phyloP scores from a whole-genome alignment of 1,140 invertebrate species.

The Drosophila nannoptera region DNA sequence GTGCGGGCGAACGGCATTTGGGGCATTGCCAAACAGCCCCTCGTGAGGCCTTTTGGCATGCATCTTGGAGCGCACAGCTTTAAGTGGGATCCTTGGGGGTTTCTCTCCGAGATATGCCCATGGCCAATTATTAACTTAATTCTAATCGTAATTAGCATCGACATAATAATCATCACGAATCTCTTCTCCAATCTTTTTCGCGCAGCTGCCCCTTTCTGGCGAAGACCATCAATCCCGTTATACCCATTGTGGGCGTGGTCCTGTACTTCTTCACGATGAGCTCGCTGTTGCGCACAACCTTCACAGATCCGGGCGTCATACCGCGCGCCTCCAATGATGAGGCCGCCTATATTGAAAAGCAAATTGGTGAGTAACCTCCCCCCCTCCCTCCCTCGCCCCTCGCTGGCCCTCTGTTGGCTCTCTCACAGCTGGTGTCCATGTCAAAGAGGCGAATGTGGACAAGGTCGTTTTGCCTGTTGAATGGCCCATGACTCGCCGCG shows the following conservation, averaged over 20 bases:
- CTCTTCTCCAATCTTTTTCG: slow-evolving; percentile 49
- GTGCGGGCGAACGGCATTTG: slow-evolving; percentile 46
- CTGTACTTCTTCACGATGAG: slow-evolving; percentile 95
- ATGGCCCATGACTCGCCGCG: slow-evolving; percentile 37
- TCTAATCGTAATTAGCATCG: neutral
- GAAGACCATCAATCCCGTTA: slow-evolving; percentile 87
- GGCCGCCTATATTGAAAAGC: slow-evolving; percentile 94
- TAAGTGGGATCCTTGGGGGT: neutral
- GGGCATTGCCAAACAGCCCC: slow-evolving; percentile 52
- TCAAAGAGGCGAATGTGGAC: slow-evolving; percentile 52
- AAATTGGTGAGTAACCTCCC: slow-evolving; percentile 83
- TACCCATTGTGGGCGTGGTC: slow-evolving; percentile 91
- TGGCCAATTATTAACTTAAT: too few relatives aligned
- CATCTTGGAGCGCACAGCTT: slow-evolving; percentile 40
- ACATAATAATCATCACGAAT: neutral
- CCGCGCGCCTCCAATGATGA: slow-evolving; percentile 94
- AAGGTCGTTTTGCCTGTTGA: slow-evolving; percentile 73
- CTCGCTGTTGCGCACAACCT: slow-evolving; percentile 92
- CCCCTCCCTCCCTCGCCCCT: neutral
- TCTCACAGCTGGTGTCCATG: slow-evolving; percentile 38
- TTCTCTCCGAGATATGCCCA: too few relatives aligned
- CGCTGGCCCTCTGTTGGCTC: neutral
- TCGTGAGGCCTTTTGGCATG: slow-evolving; percentile 38
- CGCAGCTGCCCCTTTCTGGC: slow-evolving; percentile 93
- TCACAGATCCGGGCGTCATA: slow-evolving; percentile 96